A percentile compares a stretch with the other conserved stretches of the same genome.
phyloP scores from a whole-genome alignment of 2,888 invertebrate species.

The Acanthoscelides obtectus region DNA sequence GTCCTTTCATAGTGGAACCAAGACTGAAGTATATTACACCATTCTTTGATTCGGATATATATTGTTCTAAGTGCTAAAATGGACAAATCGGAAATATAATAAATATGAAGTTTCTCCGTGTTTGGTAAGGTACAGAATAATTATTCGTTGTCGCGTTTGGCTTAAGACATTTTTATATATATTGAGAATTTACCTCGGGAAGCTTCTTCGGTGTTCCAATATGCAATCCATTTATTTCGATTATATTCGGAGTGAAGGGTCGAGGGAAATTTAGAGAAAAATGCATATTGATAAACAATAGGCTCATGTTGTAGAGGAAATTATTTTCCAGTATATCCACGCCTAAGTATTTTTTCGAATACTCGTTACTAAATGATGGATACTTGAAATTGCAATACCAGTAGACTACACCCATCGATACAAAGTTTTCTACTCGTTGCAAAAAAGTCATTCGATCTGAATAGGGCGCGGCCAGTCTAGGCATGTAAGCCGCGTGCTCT shows the following conservation, averaged over 20 bases:
- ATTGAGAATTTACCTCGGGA: conserved; percentile 23
- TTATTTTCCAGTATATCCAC: conserved; percentile 48
- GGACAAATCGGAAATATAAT: not conserved
- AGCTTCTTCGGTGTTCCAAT: conserved; percentile 37
- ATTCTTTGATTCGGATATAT: conserved; percentile 59
- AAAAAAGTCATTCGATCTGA: conserved; percentile 34
- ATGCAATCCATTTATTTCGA: conserved; percentile 54
- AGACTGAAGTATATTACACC: conserved; percentile 74
- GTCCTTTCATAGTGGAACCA: conserved; percentile 68
- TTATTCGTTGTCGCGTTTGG: too few relatives aligned
- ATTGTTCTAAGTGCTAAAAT: conserved; percentile 55
- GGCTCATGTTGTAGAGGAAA: conserved; percentile 46
- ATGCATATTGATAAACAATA: conserved; percentile 50
- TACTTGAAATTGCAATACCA: conserved; percentile 12
- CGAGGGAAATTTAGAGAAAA: conserved; percentile 46
- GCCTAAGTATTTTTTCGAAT: conserved; percentile 46
- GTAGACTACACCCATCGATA: conserved; percentile 17
- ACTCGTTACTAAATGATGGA: conserved; percentile 10
- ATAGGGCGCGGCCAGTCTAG: conserved; percentile 45
- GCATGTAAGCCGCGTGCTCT: conserved; percentile 48
- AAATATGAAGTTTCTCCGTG: too few relatives aligned
- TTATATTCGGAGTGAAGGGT: conserved; percentile 47
- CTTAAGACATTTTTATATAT: not conserved
- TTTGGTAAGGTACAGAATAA: too few relatives aligned
- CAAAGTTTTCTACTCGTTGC: conserved; percentile 44